These are phyloP conservation scores for Choristoneura fumiferana DNA, from an alignment of 1,140 invertebrate genomes.

Conservation along the genomic window DNA sequence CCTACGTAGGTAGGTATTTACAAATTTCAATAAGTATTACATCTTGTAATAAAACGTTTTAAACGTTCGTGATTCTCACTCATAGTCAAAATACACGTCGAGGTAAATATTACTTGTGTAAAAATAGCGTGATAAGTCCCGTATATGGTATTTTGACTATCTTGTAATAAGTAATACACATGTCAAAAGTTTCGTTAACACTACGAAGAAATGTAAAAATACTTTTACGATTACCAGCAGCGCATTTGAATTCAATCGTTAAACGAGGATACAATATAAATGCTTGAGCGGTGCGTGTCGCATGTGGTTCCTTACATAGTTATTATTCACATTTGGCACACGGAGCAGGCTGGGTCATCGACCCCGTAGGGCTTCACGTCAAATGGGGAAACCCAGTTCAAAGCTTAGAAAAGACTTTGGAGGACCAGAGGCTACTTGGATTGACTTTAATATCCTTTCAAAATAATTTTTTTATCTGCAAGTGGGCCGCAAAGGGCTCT, in stretches of 20 bases:
- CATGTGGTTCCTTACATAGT: slow-evolving; percentile 51
- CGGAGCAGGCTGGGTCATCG: slow-evolving; percentile 24
- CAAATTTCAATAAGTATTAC: no score
- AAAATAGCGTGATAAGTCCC: no score
- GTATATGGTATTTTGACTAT: no score
- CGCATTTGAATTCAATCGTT: slow-evolving; percentile 45
- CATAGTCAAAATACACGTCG: no score
- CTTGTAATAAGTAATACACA: neutral
- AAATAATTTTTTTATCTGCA: no score
- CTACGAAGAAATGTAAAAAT: slow-evolving; percentile 5
- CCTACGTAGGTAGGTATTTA: no score
- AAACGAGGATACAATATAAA: slow-evolving; percentile 49
- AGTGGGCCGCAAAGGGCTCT: no score
- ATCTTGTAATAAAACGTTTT: no score
- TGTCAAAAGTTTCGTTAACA: slow-evolving; percentile 6
- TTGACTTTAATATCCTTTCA: no score
- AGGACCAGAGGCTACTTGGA: neutral
- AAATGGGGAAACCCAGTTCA: slow-evolving; percentile 21
- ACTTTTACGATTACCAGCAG: slow-evolving; percentile 7
- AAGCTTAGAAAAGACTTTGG: neutral
- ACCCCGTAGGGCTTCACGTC: slow-evolving; percentile 37
- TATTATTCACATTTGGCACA: slow-evolving; percentile 65
- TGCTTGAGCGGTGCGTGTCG: slow-evolving; percentile 30
- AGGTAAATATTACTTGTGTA: no score
- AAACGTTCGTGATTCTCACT: no score